phyloP scores from a whole-genome alignment of 2,888 invertebrate genomes.

The Steinernema hermaphroditum region DNA sequence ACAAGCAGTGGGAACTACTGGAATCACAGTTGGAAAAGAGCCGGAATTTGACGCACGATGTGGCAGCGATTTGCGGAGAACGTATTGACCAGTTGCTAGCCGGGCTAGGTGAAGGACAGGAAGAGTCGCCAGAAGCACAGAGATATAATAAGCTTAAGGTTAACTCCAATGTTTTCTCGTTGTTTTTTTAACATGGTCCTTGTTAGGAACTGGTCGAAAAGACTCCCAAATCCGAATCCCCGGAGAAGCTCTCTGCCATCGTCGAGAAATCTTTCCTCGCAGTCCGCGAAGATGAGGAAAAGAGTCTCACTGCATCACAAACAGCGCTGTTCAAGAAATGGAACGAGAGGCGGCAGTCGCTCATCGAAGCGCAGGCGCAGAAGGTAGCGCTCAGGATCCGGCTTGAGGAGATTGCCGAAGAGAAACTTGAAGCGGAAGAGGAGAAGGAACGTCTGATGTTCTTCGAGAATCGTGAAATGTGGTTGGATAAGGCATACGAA shows the following conservation, averaged over 20 bases:
- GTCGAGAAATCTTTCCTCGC: constrained; percentile 25
- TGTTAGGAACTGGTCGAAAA: constrained; percentile 32
- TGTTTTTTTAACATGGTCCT: too few relatives aligned
- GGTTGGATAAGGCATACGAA: constrained; percentile 37
- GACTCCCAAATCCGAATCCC: neutral
- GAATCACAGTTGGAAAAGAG: constrained; percentile 16
- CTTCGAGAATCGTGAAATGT: constrained; percentile 36
- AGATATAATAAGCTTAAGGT: constrained; percentile 6
- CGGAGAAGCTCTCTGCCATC: constrained; percentile 20
- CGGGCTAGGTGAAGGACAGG: constrained; percentile 22
- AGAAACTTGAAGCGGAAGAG: constrained; percentile 37
- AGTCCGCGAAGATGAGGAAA: constrained; percentile 35
- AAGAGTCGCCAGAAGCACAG: constrained; percentile 9
- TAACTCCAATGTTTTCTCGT: neutral
- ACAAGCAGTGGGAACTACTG: neutral
- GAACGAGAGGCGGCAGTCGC: constrained; percentile 46
- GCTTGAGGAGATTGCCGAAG: constrained; percentile 53
- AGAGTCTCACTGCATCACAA: constrained; percentile 40
- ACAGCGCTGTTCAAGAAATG: constrained; percentile 45
- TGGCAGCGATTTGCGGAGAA: neutral
- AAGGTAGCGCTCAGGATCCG: constrained; percentile 52
- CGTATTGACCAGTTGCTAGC: constrained; percentile 16
- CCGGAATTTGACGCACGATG: neutral
- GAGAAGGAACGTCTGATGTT: constrained; percentile 44
- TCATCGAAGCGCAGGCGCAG: constrained; percentile 56